Percentiles rank a stretch among this genome's conserved stretches.
These are phyloP conservation scores for Protonemura montana DNA, from an alignment of 2,888 invertebrate species.

Conservation along the genomic window DNA sequence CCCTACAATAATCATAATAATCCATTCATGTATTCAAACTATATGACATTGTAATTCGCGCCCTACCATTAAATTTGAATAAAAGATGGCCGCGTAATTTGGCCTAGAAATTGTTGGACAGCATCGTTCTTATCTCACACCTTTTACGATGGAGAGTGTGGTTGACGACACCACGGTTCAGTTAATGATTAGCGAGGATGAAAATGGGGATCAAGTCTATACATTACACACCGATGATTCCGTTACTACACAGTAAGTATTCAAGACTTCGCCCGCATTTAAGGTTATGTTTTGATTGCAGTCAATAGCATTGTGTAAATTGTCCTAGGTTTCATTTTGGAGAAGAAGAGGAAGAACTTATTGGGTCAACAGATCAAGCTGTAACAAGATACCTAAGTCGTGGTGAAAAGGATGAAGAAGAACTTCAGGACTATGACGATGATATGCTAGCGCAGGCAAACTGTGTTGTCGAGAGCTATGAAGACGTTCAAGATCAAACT, in stretches of 20 bases:
- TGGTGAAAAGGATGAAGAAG: background rate
- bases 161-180: constrained; percentile 1
- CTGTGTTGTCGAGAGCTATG: background rate
- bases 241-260: background rate
- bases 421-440: background rate
- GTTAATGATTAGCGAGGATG: constrained; percentile 28
- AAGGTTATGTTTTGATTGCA: constrained; percentile 5
- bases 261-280: background rate
- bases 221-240: constrained; percentile 25
- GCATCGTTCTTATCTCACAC: too few species aligned
- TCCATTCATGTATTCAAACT: too few species aligned
- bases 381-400: background rate
- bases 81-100: background rate
- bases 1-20: too few species aligned
- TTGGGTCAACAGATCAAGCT: constrained; percentile 16
- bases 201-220: constrained; percentile 8
- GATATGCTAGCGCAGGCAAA: background rate
- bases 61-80: too few species aligned
- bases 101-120: background rate
- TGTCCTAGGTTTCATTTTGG: background rate
- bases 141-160: background rate
- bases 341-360: background rate
- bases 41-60: too few species aligned
- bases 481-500: constrained; percentile 16
- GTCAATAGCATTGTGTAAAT: background rate